Conservation (phyloP, 1,140 invertebrate genomes). For the Aphidius gifuensis region DNA sequence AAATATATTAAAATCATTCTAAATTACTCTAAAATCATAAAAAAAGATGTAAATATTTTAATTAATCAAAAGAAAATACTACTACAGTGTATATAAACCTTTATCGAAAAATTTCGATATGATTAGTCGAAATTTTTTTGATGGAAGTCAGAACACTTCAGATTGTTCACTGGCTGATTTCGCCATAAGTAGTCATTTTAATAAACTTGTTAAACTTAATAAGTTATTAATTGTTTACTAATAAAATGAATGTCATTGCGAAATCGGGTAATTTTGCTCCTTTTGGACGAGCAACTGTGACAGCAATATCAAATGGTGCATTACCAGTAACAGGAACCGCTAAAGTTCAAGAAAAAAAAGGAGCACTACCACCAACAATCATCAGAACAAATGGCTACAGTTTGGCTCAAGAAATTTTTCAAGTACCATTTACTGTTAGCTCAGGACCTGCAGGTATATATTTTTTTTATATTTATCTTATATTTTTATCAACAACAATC, state of each 20-base stretch:
- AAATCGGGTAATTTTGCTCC: slow-evolving; percentile 62
- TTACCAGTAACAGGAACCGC: slow-evolving; percentile 53
- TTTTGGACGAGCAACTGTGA: slow-evolving; percentile 60
- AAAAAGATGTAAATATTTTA: too few relatives aligned
- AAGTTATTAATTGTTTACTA: too few relatives aligned
- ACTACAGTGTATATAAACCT: too few relatives aligned
- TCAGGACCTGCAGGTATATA: slow-evolving; percentile 58
- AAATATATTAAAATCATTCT: too few relatives aligned
- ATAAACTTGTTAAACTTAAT: too few relatives aligned
- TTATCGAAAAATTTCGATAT: too few relatives aligned
- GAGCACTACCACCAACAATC: slow-evolving; percentile 35
- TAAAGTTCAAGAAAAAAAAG: slow-evolving; percentile 47
- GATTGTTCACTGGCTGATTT: too few relatives aligned
- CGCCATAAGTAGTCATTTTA: too few relatives aligned
- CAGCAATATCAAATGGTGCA: slow-evolving; percentile 58
- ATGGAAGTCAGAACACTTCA: too few relatives aligned
- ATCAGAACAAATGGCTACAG: slow-evolving; percentile 33
- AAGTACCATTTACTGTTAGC: slow-evolving; percentile 56
- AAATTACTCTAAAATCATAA: too few relatives aligned
- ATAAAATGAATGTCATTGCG: slow-evolving; percentile 64
- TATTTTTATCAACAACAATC: background rate
- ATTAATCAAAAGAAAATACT: too few relatives aligned
- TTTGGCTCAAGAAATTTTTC: slow-evolving; percentile 54
- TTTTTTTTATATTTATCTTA: slow-evolving; percentile 4
- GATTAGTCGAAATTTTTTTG: too few relatives aligned